phyloP scores from a whole-genome alignment of 2,797 vertebrate species.

The Coendou prehensilis region DNA sequence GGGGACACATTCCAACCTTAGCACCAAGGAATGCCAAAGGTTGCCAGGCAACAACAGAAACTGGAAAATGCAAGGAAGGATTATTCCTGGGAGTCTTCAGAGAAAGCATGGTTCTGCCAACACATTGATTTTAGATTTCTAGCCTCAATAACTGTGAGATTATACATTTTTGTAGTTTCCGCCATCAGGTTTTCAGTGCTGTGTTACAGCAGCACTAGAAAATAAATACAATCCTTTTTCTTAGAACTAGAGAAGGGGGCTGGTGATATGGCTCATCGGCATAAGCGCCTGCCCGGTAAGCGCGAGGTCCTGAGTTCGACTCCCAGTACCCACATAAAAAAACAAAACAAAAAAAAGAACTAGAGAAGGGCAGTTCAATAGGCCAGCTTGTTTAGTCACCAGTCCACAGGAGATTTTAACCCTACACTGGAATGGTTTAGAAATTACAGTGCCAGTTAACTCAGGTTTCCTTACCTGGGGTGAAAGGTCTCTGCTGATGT shows the following conservation, averaged over 20 bases:
- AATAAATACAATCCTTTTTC: not conserved
- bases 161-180: not conserved
- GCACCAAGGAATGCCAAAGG: not conserved
- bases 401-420: not conserved
- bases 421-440: not conserved
- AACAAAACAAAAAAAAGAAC: not conserved
- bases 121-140: not conserved
- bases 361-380: not conserved
- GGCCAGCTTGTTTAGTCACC: not conserved
- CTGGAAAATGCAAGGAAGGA: not conserved
- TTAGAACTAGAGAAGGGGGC: not conserved
- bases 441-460: not conserved
- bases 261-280: too few species aligned
- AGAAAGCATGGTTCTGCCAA: not conserved
- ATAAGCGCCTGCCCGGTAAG: too few species aligned
- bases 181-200: not conserved
- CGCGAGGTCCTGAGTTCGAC: too few species aligned
- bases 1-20: not conserved
- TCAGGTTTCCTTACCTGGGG: not conserved
- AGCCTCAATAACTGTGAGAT: not conserved
- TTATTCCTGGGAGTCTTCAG: not conserved
- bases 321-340: too few species aligned
- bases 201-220: not conserved
- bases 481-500: not conserved
- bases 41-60: not conserved